These are phyloP conservation scores for Istiophorus platypterus DNA, from an alignment of 2,113 vertebrate species.

Conservation along the genomic window DNA sequence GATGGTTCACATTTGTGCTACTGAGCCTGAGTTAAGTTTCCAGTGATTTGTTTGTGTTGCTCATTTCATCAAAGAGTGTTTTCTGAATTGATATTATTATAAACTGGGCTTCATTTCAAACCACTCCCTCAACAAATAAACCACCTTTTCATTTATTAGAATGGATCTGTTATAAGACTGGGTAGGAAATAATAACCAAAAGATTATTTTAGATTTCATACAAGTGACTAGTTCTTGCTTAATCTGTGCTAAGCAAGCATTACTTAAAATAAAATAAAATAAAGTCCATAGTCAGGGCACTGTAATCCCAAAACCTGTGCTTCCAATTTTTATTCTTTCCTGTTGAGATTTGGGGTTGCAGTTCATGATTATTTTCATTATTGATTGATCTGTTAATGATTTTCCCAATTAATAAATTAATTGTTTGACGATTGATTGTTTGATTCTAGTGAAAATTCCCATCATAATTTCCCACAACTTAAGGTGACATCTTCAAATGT, in stretches of 20 bases:
- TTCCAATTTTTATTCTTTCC: not conserved
- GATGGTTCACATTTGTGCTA: conserved; percentile 7
- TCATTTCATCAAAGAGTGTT: conserved; percentile 1
- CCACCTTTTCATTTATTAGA: conserved; percentile 8
- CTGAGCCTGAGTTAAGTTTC: conserved; percentile 7
- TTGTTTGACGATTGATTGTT: too few species aligned
- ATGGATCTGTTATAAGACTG: not conserved
- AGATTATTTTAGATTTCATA: conserved; percentile 20
- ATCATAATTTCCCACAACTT: not conserved
- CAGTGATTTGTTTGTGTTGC: conserved; percentile 3
- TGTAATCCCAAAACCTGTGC: not conserved
- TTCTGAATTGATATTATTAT: conserved; percentile 19
- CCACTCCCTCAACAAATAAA: conserved; percentile 30
- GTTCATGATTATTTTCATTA: not conserved
- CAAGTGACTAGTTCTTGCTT: conserved; percentile 9
- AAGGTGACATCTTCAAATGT: too few species aligned
- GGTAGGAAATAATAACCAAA: not conserved
- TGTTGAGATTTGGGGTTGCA: not conserved
- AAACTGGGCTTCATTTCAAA: conserved; percentile 22
- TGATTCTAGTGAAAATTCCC: not conserved
- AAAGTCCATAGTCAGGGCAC: not conserved
- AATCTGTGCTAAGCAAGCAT: not conserved
- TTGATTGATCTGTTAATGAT: not conserved
- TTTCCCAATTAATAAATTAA: not conserved
- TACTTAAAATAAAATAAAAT: not conserved